Evolutionary conservation across 2,888 invertebrate genomes (phyloP), one percentile per base, ranked within the genome.

Genomic region (Synanthedon tipuliformis): DNA sequence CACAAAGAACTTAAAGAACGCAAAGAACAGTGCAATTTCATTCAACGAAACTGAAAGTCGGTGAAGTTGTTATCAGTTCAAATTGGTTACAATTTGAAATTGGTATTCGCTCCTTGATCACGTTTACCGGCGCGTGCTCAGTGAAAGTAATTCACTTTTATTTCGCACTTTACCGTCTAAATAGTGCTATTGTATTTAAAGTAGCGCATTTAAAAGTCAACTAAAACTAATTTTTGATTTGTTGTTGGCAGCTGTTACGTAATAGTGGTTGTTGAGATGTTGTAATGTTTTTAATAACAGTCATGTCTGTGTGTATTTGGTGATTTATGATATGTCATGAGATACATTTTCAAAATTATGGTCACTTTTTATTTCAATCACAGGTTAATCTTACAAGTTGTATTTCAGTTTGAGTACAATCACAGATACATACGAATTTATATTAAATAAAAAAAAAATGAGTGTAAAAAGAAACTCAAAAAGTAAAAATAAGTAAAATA

Each of bases 1-100:
- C 10, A 34, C 34, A 34, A 34, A 10, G 34, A 34, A 34, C 34
- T 34, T 10, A 34, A 34, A 34, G 34, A 34, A 34, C 34, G 7
- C 34, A 10, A 12, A 45, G 45, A n/a, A 45, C 45, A 73, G 69
- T 71, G 66, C 62, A 68, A 73, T 73, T 68, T 45, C 13, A 15
- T 13, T 45, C 45, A 72, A 72, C 61, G 75, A 83, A 81, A 85
- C 64, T 56, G 75, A 83, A 67, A 81, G 76, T 78, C 61, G 61
- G 72, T 64, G 63, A n/a, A 45, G 45, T 15, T n/a, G 41, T 41
- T 45, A 45, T 45, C 45, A 15, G 45, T 34, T 34, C 34, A 34
- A 34, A 34, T 34, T 34, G 34, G 8, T 34, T 34, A 45, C n/a
- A 13, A 45, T 45, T 65, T 61, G 55, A 63, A 68, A 63, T 64